Conservation (phyloP, 2,888 invertebrate genomes). For the Euplagia quadripunctaria region DNA sequence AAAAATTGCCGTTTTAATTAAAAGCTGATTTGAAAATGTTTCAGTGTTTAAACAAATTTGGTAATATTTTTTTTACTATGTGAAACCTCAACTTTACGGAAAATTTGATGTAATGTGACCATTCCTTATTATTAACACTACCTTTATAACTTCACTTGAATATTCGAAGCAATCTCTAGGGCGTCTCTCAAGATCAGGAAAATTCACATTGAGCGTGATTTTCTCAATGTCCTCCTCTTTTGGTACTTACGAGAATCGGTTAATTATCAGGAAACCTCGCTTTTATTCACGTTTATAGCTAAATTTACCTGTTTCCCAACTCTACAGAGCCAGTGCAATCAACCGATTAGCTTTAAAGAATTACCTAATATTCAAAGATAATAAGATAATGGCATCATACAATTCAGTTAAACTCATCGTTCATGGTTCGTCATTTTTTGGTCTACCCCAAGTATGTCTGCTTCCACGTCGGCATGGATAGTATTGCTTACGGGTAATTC, state of each 20-base stretch:
- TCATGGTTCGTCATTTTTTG: not conserved
- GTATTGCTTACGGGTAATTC: not conserved
- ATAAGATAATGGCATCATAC: constrained; percentile 10
- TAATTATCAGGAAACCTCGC: constrained; percentile 16
- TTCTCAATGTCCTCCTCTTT: constrained; percentile 37
- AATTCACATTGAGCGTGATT: constrained; percentile 21
- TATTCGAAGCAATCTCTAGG: constrained; percentile 18
- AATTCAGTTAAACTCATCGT: constrained; percentile 1
- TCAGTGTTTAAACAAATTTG: not conserved
- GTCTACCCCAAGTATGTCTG: not conserved
- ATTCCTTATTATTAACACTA: not conserved
- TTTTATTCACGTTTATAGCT: constrained; percentile 18
- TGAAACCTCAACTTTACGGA: not conserved
- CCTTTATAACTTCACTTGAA: not conserved
- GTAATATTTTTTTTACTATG: not conserved
- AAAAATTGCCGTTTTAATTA: too few relatives aligned
- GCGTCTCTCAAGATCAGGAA: constrained; percentile 37
- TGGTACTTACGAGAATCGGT: not conserved
- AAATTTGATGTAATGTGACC: not conserved
- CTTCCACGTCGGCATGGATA: not conserved
- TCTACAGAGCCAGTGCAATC: constrained; percentile 1
- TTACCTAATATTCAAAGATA: constrained; percentile 10
- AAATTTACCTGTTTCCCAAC: constrained; percentile 8
- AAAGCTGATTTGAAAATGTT: too few relatives aligned
- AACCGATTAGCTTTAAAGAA: not conserved